Conservation (phyloP, 2,113 vertebrate species). For the Etia nguti region DNA sequence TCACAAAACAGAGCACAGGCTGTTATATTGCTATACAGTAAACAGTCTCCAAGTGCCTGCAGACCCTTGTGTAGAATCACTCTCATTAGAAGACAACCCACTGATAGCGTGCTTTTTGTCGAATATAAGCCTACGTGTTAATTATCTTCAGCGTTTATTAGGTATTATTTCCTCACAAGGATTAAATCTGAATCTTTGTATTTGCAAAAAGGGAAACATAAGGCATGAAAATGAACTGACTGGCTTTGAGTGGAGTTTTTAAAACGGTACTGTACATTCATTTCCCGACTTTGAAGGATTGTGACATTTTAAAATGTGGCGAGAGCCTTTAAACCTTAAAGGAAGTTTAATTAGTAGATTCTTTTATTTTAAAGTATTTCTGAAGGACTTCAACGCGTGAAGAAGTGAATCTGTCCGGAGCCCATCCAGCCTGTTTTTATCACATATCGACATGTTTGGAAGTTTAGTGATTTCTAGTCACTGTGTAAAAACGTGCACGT, state of each 20-base stretch:
- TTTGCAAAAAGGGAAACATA: neutral
- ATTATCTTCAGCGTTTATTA: neutral
- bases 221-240: neutral
- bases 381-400: neutral
- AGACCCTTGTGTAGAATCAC: neutral
- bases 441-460: neutral
- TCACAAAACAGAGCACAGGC: neutral
- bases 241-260: neutral
- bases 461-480: neutral
- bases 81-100: slow-evolving; percentile 2
- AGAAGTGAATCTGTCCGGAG: neutral
- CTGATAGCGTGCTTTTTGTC: neutral
- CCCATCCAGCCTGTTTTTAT: neutral
- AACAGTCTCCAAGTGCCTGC: neutral
- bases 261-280: neutral
- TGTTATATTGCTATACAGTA: neutral
- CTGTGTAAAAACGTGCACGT: neutral
- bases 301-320: neutral
- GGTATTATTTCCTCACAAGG: neutral
- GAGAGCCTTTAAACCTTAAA: neutral
- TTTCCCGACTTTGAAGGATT: neutral
- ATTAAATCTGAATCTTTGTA: neutral
- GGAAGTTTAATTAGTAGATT: neutral
- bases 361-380: neutral
- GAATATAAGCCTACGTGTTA: neutral